A percentile compares a stretch with the other conserved stretches of the same genome.
Conservation (phyloP, 2,888 invertebrate genomes). For the Agriopis aurantiaria region DNA sequence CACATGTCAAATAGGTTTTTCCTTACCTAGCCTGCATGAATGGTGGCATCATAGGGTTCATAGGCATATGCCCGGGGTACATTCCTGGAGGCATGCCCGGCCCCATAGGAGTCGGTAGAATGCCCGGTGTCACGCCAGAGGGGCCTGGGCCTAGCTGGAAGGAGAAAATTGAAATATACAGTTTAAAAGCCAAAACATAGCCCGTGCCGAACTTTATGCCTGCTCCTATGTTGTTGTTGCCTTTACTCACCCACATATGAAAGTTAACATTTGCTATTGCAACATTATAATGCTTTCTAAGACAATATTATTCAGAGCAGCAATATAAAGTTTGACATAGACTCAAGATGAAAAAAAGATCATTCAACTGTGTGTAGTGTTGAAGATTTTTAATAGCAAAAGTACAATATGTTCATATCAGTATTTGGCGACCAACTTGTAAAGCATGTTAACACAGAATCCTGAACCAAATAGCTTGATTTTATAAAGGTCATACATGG, state of each 20-base stretch:
- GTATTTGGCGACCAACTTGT: constrained; percentile 17
- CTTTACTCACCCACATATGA: too few relatives aligned
- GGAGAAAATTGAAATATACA: constrained; percentile 8
- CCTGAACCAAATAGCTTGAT: constrained; percentile 11
- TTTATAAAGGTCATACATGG: too few relatives aligned
- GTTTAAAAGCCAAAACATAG: neutral
- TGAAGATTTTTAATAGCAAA: constrained; percentile 15
- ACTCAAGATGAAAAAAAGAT: neutral
- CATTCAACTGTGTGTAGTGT: constrained; percentile 9
- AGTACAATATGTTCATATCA: constrained; percentile 14
- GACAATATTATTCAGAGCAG: neutral
- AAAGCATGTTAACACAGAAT: constrained; percentile 31
- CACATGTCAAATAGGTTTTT: neutral
- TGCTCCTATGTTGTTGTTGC: neutral
- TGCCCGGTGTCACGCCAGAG: constrained; percentile 87
- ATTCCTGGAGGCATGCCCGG: constrained; percentile 88
- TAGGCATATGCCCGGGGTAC: constrained; percentile 89
- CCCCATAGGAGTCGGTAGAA: constrained; percentile 86
- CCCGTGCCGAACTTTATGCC: constrained; percentile 1
- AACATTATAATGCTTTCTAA: too few relatives aligned
- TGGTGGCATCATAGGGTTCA: constrained; percentile 90
- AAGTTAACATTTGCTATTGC: too few relatives aligned
- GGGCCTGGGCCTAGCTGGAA: constrained; percentile 84
- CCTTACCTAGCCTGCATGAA: constrained; percentile 89
- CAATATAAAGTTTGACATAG: constrained; percentile 6